Conservation (phyloP, 2,113 vertebrate genomes). For the Caracal caracal region DNA sequence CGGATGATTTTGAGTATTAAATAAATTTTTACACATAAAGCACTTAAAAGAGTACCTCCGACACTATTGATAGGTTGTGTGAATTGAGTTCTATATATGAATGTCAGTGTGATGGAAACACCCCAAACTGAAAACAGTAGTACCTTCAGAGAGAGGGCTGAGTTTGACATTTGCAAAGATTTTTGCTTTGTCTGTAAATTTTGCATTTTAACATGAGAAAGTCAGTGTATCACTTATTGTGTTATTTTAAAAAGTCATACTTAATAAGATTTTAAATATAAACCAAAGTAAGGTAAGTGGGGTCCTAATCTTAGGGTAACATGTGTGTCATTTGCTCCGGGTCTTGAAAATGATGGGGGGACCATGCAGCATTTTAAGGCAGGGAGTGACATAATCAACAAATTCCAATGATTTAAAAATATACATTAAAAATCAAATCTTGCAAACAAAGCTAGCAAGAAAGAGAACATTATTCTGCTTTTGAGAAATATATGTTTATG, state of each 20-base stretch:
- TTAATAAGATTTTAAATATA: conserved; percentile 15
- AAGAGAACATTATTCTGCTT: neutral
- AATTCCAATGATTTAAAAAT: neutral
- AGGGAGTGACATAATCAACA: neutral
- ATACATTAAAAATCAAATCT: neutral
- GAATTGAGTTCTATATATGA: neutral
- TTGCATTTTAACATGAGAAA: neutral
- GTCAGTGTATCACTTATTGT: neutral
- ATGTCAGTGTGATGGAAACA: neutral
- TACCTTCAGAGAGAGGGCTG: neutral
- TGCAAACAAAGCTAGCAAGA: neutral
- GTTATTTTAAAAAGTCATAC: neutral
- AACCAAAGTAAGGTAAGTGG: neutral
- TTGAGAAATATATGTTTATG: neutral
- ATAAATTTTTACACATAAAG: neutral
- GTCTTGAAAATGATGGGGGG: neutral
- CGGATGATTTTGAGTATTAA: neutral
- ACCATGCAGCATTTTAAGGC: neutral
- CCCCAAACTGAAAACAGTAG: neutral
- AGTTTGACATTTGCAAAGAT: neutral
- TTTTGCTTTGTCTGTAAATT: neutral
- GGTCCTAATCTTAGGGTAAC: neutral
- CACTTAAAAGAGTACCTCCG: neutral
- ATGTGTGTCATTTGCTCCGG: neutral
- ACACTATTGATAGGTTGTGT: neutral